Evolutionary conservation across 2,888 invertebrate species (phyloP), one percentile per base, ranked within the genome.

Genomic region (Tachina grossa): DNA sequence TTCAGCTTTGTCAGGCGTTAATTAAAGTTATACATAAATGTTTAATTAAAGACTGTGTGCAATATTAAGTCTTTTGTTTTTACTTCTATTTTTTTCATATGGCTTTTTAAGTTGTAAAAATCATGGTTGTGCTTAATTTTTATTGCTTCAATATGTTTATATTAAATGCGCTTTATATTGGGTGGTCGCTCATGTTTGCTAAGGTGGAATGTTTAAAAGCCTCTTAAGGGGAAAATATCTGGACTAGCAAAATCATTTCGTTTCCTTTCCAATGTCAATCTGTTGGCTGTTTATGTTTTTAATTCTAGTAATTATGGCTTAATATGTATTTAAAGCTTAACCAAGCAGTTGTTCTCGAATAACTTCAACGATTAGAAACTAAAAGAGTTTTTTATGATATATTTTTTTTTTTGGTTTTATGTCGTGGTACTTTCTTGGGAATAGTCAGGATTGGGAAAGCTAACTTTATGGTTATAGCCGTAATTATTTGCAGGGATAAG

Each of bases 1-100:
- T 66, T 51, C 51, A 53, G 22, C 55, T 82, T 77, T 85, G 85
- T 78, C 85, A 85, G 82, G 78, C 76, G 78, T 79, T 85, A 85
- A 85, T 82, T 79, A 85, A 82, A 79, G 78, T 59, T 65, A 82
- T n/a, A n/a, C n/a, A n/a, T 75, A 78, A 75, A 85, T 75, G 71
- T 71, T 85, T 82, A 82, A 82, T 82, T 78, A 75, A 76, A 71
- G 19, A 65, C 57, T 77, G 53, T 41, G n/a, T 61, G 11, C 11
- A 61, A 55, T 45, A 9, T 55, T 47, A 43, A 65, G 39, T 14
- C 41, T 72, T 63, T 66, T 39, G 11, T 19, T 55, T 9, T 19
- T 53, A 14, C 11, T 45, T 10, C 2, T 63, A 2, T 19, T 41
- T 59, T 71, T 45, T 39, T 61, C 16, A 55, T 14, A 14, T 31